Conservation (phyloP, 2,797 vertebrate species). For the Pteropus rufus region DNA sequence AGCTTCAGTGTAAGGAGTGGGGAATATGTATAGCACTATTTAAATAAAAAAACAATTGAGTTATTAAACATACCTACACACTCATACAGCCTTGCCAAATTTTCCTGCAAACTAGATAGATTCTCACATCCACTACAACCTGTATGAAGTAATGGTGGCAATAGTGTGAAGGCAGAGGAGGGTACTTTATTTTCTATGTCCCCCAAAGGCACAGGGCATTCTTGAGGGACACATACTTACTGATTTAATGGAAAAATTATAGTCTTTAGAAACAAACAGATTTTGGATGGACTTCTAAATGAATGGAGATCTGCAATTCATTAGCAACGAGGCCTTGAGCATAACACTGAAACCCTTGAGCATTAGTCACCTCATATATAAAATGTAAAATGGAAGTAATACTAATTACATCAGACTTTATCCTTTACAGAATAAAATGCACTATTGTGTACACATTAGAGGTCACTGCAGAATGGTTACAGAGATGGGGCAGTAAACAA, state of each 20-base stretch:
- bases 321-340: not conserved
- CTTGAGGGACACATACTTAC: not conserved
- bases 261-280: not conserved
- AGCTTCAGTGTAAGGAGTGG: not conserved
- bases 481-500: not conserved
- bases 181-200: not conserved
- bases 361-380: not conserved
- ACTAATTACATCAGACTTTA: not conserved
- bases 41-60: not conserved
- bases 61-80: not conserved
- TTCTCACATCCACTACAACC: not conserved
- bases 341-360: not conserved
- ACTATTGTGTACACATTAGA: not conserved
- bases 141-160: not conserved
- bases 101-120: not conserved
- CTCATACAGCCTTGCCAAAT: no score
- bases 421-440: not conserved
- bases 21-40: not conserved
- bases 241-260: not conserved
- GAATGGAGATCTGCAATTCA: not conserved
- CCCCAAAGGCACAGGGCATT: not conserved
- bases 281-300: not conserved
- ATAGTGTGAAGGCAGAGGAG: rapidly evolving
- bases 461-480: not conserved
- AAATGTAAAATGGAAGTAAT: not conserved